phyloP scores from a whole-genome alignment of 2,888 invertebrate genomes.

The Standfussiana lucernea region DNA sequence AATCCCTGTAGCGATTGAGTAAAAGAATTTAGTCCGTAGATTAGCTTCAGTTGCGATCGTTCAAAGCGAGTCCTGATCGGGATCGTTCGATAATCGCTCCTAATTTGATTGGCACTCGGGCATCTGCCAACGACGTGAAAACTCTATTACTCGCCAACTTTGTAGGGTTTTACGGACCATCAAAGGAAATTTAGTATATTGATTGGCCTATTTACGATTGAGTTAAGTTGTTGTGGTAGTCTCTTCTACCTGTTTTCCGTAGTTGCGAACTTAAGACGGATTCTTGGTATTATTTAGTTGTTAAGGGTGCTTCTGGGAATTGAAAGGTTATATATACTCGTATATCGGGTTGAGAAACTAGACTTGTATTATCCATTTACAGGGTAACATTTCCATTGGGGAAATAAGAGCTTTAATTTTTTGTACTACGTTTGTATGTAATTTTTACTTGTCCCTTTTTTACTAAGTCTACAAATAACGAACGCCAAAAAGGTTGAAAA shows the following conservation, averaged over 20 bases:
- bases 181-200: conserved; percentile 76
- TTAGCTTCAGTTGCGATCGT: conserved; percentile 78
- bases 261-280: background rate
- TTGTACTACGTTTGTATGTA: too few species aligned
- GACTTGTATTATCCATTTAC: background rate
- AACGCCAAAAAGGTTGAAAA: background rate
- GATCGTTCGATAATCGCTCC: conserved; percentile 81
- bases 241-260: conserved; percentile 40
- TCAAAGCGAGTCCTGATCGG: conserved; percentile 77
- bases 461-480: background rate
- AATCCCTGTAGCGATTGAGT: conserved; percentile 72
- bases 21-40: conserved; percentile 83
- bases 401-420: too few species aligned
- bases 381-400: background rate
- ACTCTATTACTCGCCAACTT: conserved; percentile 83
- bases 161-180: conserved; percentile 78
- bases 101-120: conserved; percentile 88
- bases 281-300: conserved; percentile 27
- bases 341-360: background rate
- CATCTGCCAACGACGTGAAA: conserved; percentile 86
- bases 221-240: conserved; percentile 52
- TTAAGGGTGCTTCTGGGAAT: background rate
- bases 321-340: too few species aligned
- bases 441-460: background rate
- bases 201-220: conserved; percentile 75